Conservation (phyloP, 2,797 vertebrate genomes). For the Chelonia mydas region DNA sequence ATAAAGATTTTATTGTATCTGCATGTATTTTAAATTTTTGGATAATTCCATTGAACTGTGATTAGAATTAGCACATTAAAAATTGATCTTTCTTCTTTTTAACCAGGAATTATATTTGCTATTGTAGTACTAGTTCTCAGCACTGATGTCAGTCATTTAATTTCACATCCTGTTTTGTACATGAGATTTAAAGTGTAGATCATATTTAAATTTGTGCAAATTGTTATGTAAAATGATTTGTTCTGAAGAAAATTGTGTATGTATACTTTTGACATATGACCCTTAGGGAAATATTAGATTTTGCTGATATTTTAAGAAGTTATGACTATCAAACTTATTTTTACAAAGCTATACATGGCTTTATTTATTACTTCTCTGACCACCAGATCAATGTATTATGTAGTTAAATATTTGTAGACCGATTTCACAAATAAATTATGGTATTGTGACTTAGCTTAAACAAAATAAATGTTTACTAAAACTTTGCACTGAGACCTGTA, state of each 20-base stretch:
- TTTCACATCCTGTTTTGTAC: constrained; percentile 29
- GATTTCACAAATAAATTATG: constrained; percentile 62
- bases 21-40: constrained; percentile 72
- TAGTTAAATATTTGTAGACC: constrained; percentile 71
- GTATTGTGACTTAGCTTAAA: constrained; percentile 71
- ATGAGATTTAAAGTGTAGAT: constrained; percentile 10
- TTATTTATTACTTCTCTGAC: constrained; percentile 71
- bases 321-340: constrained; percentile 42
- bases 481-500: background rate
- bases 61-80: constrained; percentile 11
- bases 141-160: constrained; percentile 9
- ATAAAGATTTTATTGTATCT: constrained; percentile 56
- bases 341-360: constrained; percentile 58
- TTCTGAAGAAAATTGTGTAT: constrained; percentile 11
- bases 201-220: constrained; percentile 36
- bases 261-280: background rate
- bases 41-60: constrained; percentile 30
- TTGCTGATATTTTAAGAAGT: constrained; percentile 26
- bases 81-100: background rate
- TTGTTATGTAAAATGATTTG: constrained; percentile 13
- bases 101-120: background rate
- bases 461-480: constrained; percentile 75
- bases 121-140: background rate
- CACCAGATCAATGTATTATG: constrained; percentile 44
- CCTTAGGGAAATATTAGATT: background rate